Evolutionary conservation across 2,113 vertebrate species (phyloP).

Genomic region (Mustela lutreola): DNA sequence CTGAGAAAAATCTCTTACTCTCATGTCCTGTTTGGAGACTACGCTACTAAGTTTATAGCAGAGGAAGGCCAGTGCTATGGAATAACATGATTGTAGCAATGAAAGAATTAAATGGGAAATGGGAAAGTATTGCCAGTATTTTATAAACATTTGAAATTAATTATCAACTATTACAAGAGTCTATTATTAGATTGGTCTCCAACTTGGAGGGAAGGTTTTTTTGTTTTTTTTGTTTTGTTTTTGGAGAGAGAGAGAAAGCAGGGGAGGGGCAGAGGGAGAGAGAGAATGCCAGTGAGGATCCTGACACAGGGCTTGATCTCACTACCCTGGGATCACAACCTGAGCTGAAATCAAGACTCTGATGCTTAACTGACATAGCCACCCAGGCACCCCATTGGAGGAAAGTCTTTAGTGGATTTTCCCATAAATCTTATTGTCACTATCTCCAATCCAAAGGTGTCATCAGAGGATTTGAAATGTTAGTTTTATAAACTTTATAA

Average conservation of each 20-base stretch:
- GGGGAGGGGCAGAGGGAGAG: background rate
- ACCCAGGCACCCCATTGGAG: background rate
- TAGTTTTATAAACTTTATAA: background rate
- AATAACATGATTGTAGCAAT: background rate
- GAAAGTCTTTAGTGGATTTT: background rate
- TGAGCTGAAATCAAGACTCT: background rate
- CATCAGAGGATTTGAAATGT: conserved; percentile 27
- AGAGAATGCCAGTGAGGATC: background rate
- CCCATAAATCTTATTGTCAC: background rate
- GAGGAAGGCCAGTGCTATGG: background rate
- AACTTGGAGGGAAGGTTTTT: background rate
- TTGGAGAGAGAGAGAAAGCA: background rate
- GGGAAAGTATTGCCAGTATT: background rate
- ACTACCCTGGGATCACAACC: background rate
- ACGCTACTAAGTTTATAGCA: background rate
- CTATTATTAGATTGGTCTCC: background rate
- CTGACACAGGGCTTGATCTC: background rate
- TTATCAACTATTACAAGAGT: background rate
- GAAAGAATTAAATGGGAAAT: background rate
- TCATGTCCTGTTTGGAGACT: background rate
- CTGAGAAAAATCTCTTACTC: background rate
- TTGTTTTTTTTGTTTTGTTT: no score
- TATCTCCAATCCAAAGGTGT: background rate
- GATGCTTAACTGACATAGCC: background rate
- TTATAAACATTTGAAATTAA: background rate